Percentiles rank a stretch among this genome's conserved stretches.
These are phyloP conservation scores for Alosa sapidissima DNA, from an alignment of 2,797 vertebrate genomes.

Conservation along the genomic window DNA sequence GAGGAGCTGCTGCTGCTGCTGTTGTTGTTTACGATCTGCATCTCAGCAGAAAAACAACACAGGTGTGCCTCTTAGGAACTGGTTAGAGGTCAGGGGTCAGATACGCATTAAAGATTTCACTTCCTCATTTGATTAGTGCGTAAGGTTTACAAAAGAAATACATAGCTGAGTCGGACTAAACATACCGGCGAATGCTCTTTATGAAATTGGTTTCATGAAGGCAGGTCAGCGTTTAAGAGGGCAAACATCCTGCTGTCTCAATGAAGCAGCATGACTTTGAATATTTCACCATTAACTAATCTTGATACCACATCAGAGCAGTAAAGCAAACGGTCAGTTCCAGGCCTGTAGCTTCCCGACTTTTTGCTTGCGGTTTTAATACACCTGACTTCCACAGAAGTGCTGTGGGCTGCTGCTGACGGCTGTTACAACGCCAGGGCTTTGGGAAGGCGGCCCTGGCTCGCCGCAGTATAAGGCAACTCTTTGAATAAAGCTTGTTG, in stretches of 20 bases:
- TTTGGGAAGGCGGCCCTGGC: not conserved
- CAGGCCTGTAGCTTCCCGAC: not conserved
- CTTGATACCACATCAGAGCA: not conserved
- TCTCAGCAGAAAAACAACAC: not conserved
- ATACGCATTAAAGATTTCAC: not conserved
- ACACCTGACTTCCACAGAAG: not conserved
- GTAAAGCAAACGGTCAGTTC: not conserved
- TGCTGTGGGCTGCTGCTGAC: not conserved
- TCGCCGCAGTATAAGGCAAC: not conserved
- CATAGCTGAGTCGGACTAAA: no score
- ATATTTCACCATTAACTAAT: not conserved
- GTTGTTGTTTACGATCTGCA: not conserved
- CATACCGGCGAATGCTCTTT: no score
- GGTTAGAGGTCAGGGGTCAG: not conserved
- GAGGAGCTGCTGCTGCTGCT: not conserved
- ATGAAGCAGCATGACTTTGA: not conserved
- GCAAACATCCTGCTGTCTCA: not conserved
- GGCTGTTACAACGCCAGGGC: not conserved
- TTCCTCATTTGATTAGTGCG: not conserved
- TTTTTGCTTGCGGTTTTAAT: not conserved
- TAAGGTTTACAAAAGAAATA: not conserved
- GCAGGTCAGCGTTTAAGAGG: not conserved
- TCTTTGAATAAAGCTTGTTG: slow-evolving; percentile 10
- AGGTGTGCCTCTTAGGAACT: not conserved
- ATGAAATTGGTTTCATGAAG: not conserved